These are phyloP conservation scores for Aleadryas rufinucha DNA, from an alignment of 2,113 vertebrate species.

Conservation along the genomic window DNA sequence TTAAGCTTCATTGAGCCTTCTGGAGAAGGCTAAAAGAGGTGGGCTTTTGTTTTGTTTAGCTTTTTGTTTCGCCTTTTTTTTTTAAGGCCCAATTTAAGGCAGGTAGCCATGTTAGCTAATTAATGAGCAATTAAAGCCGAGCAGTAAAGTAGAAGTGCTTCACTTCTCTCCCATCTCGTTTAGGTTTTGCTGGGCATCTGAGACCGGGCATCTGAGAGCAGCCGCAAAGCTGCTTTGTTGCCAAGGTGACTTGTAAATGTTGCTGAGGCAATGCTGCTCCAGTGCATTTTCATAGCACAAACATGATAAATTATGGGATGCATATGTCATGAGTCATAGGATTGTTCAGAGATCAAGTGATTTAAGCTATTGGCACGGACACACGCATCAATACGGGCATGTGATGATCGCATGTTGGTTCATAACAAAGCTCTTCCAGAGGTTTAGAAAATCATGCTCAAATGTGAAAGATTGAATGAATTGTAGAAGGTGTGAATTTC, in stretches of 20 bases:
- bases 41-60: not conserved
- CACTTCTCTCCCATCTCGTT: conserved; percentile 38
- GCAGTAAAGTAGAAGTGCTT: conserved; percentile 17
- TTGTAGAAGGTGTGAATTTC: not conserved
- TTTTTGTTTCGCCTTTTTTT: not conserved
- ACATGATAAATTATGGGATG: conserved; percentile 78
- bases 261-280: conserved; percentile 75
- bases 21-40: not conserved
- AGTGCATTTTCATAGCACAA: conserved; percentile 71
- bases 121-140: not conserved
- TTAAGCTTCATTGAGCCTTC: not conserved
- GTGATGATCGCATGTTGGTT: conserved; percentile 9
- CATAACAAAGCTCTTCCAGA: not conserved
- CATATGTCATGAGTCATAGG: conserved; percentile 72
- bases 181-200: conserved; percentile 61
- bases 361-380: conserved; percentile 52
- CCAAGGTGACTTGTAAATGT: conserved; percentile 78
- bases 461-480: not conserved
- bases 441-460: not conserved
- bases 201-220: conserved; percentile 46
- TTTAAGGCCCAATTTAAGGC: not conserved
- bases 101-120: not conserved
- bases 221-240: conserved; percentile 72
- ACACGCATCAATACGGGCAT: conserved; percentile 7
- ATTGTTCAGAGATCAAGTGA: conserved; percentile 71